These are phyloP conservation scores for Alexandromys fortis DNA, from an alignment of 2,113 vertebrate species.

Conservation along the genomic window DNA sequence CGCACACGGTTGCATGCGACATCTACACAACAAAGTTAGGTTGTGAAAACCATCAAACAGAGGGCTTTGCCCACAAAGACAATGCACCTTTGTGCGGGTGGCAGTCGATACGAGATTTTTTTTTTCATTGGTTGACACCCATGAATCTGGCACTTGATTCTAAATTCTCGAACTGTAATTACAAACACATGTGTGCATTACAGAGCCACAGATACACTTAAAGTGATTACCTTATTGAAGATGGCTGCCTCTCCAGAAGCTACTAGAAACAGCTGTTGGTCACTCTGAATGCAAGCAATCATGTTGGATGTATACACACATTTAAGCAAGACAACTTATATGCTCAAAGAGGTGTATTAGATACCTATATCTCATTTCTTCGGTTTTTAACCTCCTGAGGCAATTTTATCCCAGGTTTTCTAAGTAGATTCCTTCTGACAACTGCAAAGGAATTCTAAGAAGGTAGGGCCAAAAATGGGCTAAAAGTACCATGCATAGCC, in stretches of 20 bases:
- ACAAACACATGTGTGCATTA: conserved; percentile 76
- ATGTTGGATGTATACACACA: conserved; percentile 43
- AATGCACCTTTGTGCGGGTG: conserved; percentile 62
- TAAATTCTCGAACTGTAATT: conserved; percentile 72
- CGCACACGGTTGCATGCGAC: background rate
- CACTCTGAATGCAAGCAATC: background rate
- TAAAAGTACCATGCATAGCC: background rate
- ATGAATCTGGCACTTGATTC: conserved; percentile 72
- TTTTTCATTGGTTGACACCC: conserved; percentile 58
- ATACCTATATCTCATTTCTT: background rate
- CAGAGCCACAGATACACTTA: conserved; percentile 69
- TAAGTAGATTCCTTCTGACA: background rate
- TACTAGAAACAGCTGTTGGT: conserved; percentile 65
- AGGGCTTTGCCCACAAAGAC: conserved; percentile 43
- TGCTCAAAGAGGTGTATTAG: background rate
- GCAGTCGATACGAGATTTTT: conserved; percentile 46
- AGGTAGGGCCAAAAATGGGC: too few species aligned
- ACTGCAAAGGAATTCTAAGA: background rate
- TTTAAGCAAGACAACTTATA: conserved; percentile 40
- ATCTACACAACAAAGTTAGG: conserved; percentile 52
- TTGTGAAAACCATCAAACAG: conserved; percentile 32
- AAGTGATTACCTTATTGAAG: conserved; percentile 78
- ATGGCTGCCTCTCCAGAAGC: conserved; percentile 68
- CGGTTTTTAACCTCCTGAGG: background rate
- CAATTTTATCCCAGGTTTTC: background rate